Evolutionary conservation across 2,888 invertebrate genomes (phyloP).

Genomic region (Myathropa florea): DNA sequence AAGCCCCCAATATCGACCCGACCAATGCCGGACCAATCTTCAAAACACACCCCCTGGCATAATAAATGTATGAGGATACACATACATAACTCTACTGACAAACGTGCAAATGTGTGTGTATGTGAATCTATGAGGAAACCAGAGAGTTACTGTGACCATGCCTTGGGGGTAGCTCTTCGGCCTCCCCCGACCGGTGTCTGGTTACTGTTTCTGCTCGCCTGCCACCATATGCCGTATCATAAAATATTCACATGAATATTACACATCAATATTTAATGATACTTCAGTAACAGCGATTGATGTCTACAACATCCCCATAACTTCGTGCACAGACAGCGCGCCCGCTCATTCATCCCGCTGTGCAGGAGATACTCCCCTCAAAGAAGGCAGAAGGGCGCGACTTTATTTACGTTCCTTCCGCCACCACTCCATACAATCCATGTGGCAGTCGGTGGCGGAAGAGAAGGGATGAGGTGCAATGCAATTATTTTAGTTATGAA

Average conservation of each 20-base stretch:
- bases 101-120: background rate
- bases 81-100: background rate
- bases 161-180: conserved; percentile 16
- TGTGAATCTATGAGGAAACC: background rate
- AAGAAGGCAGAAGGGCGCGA: conserved; percentile 36
- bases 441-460: background rate
- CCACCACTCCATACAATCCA: background rate
- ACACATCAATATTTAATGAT: conserved; percentile 68
- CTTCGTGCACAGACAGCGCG: background rate
- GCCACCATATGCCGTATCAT: conserved; percentile 64
- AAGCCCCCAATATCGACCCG: background rate
- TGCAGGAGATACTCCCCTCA: background rate
- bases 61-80: background rate
- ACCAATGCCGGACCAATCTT: background rate
- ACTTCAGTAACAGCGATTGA: conserved; percentile 46
- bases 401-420: conserved; percentile 55
- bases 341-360: background rate
- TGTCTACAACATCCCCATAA: conserved; percentile 46
- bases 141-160: background rate
- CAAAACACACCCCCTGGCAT: background rate
- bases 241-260: conserved; percentile 70
- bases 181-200: conserved; percentile 38
- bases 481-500: conserved; percentile 59
- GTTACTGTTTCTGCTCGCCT: conserved; percentile 29
- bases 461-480: conserved; percentile 14